Conservation (phyloP, 2,888 invertebrate species). For the Cryptocheilus praepositus region DNA sequence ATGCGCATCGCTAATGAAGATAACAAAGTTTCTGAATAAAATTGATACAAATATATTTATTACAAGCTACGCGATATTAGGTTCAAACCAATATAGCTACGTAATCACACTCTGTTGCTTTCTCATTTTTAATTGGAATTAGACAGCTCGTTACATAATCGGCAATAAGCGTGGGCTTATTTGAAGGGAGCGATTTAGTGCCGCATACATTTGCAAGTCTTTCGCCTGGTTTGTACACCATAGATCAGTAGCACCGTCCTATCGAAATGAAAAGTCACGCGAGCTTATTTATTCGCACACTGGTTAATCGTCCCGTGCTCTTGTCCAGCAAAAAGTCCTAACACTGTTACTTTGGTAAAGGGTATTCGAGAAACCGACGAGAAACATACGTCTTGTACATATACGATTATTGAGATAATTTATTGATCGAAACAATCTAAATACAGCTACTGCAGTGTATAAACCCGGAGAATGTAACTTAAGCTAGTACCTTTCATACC, state of each 20-base stretch:
- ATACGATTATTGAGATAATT: no score
- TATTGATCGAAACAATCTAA: no score
- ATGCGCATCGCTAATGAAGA: conserved; percentile 49
- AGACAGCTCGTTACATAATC: conserved; percentile 57
- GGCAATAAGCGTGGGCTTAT: conserved; percentile 37
- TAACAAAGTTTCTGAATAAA: conserved; percentile 64
- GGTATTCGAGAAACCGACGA: no score
- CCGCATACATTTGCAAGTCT: conserved; percentile 42
- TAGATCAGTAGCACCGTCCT: conserved; percentile 30
- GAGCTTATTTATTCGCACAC: no score
- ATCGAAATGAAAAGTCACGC: no score
- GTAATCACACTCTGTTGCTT: conserved; percentile 63
- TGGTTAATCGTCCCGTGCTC: no score
- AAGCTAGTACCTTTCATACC: conserved; percentile 26
- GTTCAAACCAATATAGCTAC: conserved; percentile 56
- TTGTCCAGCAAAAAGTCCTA: no score
- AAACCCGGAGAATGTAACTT: conserved; percentile 47
- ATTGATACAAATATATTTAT: conserved; percentile 66
- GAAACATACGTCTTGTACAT: no score
- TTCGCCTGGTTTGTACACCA: conserved; percentile 48
- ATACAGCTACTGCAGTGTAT: conserved; percentile 45
- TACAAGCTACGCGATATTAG: conserved; percentile 58
- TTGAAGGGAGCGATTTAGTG: conserved; percentile 34
- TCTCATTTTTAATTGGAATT: conserved; percentile 52
- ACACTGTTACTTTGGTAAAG: no score